These are phyloP conservation scores for Diadophis punctatus DNA, from an alignment of 2,113 vertebrate species.

Conservation along the genomic window DNA sequence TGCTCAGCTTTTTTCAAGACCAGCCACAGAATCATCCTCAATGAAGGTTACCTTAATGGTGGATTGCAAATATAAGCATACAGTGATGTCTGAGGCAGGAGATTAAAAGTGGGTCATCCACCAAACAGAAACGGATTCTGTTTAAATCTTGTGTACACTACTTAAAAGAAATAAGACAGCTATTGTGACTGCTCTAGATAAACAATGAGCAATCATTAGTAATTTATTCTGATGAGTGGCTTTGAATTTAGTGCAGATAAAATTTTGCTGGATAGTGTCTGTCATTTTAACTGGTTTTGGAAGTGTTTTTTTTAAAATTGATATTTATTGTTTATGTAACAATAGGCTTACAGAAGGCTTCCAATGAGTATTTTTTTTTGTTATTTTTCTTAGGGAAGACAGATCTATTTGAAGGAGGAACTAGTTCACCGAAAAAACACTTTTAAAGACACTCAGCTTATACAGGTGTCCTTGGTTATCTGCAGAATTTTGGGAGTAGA, in stretches of 20 bases:
- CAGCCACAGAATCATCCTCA: background rate
- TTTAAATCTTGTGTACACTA: background rate
- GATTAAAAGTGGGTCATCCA: background rate
- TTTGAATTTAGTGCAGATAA: background rate
- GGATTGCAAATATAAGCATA: background rate
- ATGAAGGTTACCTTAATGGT: background rate
- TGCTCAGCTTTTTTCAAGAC: background rate
- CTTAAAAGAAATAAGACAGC: background rate
- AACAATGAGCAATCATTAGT: background rate
- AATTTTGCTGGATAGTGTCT: background rate
- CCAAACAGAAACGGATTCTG: background rate
- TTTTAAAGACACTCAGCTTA: background rate
- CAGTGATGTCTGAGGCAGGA: background rate
- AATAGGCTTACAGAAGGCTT: background rate
- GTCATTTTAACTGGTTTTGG: background rate
- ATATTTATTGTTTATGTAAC: background rate
- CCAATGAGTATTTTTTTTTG: background rate
- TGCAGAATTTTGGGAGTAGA: background rate
- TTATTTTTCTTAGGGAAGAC: background rate
- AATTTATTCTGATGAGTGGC: background rate
- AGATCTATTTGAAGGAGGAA: background rate
- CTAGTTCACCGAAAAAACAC: background rate
- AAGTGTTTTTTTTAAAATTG: background rate
- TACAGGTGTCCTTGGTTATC: background rate
- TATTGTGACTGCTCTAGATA: background rate